phyloP scores from a whole-genome alignment of 1,140 invertebrate genomes.

The Drosophila arawakana region DNA sequence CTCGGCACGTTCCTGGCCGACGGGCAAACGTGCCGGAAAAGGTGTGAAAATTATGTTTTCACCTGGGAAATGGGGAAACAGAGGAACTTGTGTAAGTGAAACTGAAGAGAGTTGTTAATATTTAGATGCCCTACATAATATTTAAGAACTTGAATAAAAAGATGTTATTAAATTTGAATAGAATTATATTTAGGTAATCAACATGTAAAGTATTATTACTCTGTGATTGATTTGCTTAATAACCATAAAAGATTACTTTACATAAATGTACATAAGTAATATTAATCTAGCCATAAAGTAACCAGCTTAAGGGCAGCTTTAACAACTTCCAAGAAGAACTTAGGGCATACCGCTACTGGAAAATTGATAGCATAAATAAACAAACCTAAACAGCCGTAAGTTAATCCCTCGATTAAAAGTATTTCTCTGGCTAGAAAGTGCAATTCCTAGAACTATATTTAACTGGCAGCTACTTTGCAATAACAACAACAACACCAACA shows the following conservation, averaged over 20 bases:
- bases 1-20: constrained; percentile 1
- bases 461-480: constrained; percentile 14
- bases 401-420: not conserved
- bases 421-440: constrained; percentile 6
- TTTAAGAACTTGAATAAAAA: too few relatives aligned
- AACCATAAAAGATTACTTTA: too few relatives aligned
- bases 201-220: too few relatives aligned
- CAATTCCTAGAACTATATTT: constrained; percentile 2
- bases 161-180: too few relatives aligned
- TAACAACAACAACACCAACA: too few relatives aligned
- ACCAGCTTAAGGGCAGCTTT: too few relatives aligned
- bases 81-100: not conserved
- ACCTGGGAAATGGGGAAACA: constrained; percentile 1
- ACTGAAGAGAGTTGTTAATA: not conserved
- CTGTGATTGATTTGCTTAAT: too few relatives aligned
- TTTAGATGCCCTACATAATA: too few relatives aligned
- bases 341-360: not conserved
- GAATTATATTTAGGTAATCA: too few relatives aligned
- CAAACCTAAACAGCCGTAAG: not conserved
- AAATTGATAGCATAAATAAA: not conserved
- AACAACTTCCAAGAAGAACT: not conserved
- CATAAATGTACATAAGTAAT: too few relatives aligned
- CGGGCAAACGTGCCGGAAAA: constrained; percentile 21
- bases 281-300: too few relatives aligned
- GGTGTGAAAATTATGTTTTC: constrained; percentile 24